Evolutionary conservation across 2,888 invertebrate genomes (phyloP).

Genomic region (Scaptomyza tumidula): DNA sequence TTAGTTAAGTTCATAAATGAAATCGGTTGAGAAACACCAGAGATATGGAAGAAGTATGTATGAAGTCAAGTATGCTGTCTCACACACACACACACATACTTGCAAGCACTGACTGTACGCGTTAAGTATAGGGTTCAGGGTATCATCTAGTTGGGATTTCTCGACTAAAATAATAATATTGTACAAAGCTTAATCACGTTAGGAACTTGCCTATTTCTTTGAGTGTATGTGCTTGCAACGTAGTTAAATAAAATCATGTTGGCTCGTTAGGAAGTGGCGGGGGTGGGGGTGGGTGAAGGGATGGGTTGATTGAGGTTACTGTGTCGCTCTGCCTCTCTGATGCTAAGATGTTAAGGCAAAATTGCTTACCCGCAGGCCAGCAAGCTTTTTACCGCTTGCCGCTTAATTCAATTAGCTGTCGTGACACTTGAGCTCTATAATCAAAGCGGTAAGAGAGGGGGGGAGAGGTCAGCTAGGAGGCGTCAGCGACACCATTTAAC

Average conservation of each 20-base stretch:
- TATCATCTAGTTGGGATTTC: no score
- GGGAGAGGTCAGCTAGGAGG: no score
- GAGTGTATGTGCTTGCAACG: background rate
- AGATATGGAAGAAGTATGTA: no score
- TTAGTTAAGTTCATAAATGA: no score
- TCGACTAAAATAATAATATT: no score
- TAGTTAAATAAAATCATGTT: background rate
- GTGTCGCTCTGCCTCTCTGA: constrained; percentile 19
- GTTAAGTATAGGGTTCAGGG: no score
- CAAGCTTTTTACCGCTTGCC: background rate
- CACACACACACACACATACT: no score
- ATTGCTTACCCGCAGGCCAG: constrained; percentile 66
- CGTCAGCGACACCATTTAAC: constrained; percentile 30
- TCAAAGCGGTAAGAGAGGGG: no score
- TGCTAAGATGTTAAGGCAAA: constrained; percentile 43
- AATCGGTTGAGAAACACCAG: no score
- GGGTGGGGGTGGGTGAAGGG: background rate
- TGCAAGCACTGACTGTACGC: no score
- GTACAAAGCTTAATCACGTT: no score
- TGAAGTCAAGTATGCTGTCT: no score
- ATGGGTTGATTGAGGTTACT: background rate
- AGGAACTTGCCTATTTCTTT: background rate
- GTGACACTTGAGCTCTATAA: constrained; percentile 44
- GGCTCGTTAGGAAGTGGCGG: background rate
- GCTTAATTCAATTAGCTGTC: constrained; percentile 69